Evolutionary conservation across 2,888 invertebrate species (phyloP), one percentile per base, ranked within the genome.

Genomic region (Perdita meconis): DNA sequence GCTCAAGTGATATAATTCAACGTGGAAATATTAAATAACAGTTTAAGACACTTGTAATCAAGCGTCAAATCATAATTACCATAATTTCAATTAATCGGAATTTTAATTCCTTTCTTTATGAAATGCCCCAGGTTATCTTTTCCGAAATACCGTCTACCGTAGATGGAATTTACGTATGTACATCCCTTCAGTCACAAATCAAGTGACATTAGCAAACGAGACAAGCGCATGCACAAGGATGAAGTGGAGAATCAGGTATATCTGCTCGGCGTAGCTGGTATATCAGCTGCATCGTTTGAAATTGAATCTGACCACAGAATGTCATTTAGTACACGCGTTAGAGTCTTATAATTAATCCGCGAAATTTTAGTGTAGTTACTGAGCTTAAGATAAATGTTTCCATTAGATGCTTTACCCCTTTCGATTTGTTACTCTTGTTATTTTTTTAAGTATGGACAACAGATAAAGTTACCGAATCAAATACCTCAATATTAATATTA

Each of bases 221-320:
- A 67, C 59, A 67, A 67, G 42, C 60, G 47, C 51, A 22, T 26
- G 56, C 40, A 8, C 42, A 19, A 60, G 59, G 36, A 30, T 36
- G 44, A 72, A 60, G 36, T 38, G 22, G 51, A 59, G 34, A 36
- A 12, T 10, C 50, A n/a, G n/a, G 19, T 34, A 56, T 60, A 61
- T 65, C 50, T 19, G 30, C 38, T 26, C 40, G 30, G 57, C 34
- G 24, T n/a, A 30, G 22, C 67, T 4, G 51, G 36, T 30, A 68
- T 16, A 68, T 56, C 69, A 55, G 36, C 36, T 36, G 30, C 26
- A 68, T 60, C 60, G 55, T 61, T 68, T 61, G 34, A 61, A 61
- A 73, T 68, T 73, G 68, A 68, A 68, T 68, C 34, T 56, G 44
- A 47, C 68, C 55, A 19, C 47, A 38, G 55, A 47, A 57, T 26